Percentiles rank a stretch among this genome's conserved stretches.
phyloP scores from a whole-genome alignment of 2,113 vertebrate genomes.

The Sander vitreus region DNA sequence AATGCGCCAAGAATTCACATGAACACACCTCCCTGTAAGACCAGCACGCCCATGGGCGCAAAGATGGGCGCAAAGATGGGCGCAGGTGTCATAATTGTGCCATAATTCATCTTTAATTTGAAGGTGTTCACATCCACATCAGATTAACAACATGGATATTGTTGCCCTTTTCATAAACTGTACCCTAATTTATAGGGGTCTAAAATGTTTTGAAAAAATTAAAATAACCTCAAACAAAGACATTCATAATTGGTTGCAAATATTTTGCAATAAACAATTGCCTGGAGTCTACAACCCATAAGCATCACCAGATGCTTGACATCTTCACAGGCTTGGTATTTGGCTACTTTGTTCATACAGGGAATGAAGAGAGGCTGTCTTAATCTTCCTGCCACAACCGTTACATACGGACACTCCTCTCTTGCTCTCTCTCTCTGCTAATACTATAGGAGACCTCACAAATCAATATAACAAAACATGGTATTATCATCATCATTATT shows the following conservation, averaged over 20 bases:
- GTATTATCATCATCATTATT: not conserved
- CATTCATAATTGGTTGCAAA: not conserved
- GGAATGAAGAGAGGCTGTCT: slow-evolving; percentile 3
- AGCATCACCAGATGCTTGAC: not conserved
- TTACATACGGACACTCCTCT: not conserved
- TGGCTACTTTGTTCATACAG: slow-evolving; percentile 17
- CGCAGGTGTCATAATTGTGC: no score
- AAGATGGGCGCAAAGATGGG: no score
- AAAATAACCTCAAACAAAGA: not conserved
- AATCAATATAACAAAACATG: not conserved
- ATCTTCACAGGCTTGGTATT: slow-evolving; percentile 35
- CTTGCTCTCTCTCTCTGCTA: not conserved
- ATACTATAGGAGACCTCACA: not conserved
- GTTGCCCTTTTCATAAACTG: not conserved
- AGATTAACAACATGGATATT: not conserved
- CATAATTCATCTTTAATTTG: not conserved
- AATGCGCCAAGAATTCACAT: no score
- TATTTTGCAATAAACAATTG: not conserved
- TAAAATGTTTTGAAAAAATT: not conserved
- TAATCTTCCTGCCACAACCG: slow-evolving; percentile 11
- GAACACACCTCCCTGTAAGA: no score
- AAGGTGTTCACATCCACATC: not conserved
- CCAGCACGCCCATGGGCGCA: no score
- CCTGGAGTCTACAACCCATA: not conserved
- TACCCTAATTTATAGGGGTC: not conserved